Base-by-base conservation (phyloP, 2,888 invertebrate species). In the Electrophaes corylata region DNA sequence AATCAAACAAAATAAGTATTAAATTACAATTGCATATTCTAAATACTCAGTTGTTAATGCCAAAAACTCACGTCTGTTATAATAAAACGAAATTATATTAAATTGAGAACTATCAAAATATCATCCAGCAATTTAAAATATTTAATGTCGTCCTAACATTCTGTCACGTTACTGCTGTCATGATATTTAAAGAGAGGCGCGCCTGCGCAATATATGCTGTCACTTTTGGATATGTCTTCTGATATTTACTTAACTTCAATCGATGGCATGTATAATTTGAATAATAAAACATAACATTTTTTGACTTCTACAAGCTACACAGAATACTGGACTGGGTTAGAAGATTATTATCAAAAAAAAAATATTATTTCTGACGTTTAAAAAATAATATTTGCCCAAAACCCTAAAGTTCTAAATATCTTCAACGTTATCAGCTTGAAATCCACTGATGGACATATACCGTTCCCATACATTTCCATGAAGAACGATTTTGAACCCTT, bases 121-220 rank as follows among this genome's bases (percentile, higher is more conserved):
- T 63, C 60, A 62, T 65, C 49, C 56, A 57, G 49, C 57, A 57
- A 59, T 64, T 64, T 62, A 39, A 53, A 48, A 46, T 63, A 31
- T 57, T 63, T 60, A 58, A 64, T 60, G 62, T 65, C 45, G 58
- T 53, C 64, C 60, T 60, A 73, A 75, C 72, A 70, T 69, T 69
- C 67, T 71, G 71, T 69, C 66, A 66, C 69, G 63, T 71, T 70
- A 65, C 71, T 69, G 70, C 73, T 75, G 81, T 80, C 76, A 63
- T 65, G 65, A 60, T 62, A 64, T 60, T 67, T 80, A 80, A 82
- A 76, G 74, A 72, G 77, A 64, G 56, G 71, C 83, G 81, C 84
- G 83, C 79, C 78, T 84, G 86, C 79, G 75, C 70, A 71, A 65
- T 66, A 66, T 66, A 70, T 62, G 71, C 73, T 75, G 78, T 79